Evolutionary conservation across 2,113 vertebrate genomes (phyloP).

Genomic region (Canis aureus): DNA sequence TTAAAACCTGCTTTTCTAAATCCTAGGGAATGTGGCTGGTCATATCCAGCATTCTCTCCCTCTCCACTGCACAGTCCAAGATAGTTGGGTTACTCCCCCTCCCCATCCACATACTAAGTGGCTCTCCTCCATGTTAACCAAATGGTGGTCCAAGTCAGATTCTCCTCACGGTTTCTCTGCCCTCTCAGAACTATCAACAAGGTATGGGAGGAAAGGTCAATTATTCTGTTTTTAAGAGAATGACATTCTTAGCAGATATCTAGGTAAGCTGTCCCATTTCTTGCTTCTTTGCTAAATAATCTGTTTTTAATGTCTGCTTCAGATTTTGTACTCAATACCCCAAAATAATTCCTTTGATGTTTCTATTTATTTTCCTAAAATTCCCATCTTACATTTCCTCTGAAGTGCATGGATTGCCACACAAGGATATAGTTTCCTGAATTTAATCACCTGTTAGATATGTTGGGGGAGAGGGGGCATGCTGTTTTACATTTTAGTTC

Average conservation of each 20-base stretch:
- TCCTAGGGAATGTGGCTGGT: background rate
- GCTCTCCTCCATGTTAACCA: background rate
- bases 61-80: background rate
- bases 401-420: background rate
- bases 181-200: background rate
- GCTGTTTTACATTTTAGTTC: background rate
- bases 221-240: background rate
- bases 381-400: background rate
- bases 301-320: background rate
- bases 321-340: background rate
- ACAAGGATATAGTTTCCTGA: background rate
- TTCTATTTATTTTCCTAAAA: slow-evolving; percentile 12
- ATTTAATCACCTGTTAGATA: background rate
- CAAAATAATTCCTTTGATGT: background rate
- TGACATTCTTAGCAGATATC: background rate
- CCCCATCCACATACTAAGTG: background rate
- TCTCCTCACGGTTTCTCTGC: background rate
- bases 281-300: slow-evolving; percentile 23
- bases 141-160: background rate
- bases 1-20: background rate
- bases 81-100: background rate
- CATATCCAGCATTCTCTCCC: background rate
- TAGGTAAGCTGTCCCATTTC: background rate
- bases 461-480: too few relatives aligned
- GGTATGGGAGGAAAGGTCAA: background rate